phyloP scores from a whole-genome alignment of 2,113 vertebrate species.

The Paratilapia polleni region DNA sequence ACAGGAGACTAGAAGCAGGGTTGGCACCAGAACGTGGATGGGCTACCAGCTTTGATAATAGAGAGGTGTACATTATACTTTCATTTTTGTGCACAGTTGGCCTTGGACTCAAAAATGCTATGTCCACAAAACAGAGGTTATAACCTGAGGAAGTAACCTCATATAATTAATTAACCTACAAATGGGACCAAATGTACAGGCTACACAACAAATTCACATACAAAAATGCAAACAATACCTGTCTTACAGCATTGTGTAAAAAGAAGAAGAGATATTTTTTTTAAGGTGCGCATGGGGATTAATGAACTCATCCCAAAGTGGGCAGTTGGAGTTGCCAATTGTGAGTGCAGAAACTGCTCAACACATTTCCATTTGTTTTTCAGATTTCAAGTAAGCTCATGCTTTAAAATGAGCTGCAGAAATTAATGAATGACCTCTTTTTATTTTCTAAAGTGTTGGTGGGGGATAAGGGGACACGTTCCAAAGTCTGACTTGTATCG shows the following conservation, averaged over 20 bases:
- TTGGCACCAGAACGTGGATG: background rate
- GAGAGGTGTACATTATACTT: background rate
- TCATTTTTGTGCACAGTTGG: background rate
- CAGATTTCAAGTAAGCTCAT: background rate
- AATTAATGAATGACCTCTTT: too few species aligned
- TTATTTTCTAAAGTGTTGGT: too few species aligned
- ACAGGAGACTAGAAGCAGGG: background rate
- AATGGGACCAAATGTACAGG: background rate
- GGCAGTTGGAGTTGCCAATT: background rate
- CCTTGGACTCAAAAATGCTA: background rate
- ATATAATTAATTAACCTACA: background rate
- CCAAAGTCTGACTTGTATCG: too few species aligned
- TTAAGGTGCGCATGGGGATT: background rate
- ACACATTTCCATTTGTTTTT: background rate
- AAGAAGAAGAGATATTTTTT: background rate
- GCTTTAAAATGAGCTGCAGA: background rate
- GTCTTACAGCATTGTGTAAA: background rate
- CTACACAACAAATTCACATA: background rate
- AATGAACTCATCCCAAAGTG: background rate
- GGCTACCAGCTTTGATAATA: background rate
- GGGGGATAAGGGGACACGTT: too few species aligned
- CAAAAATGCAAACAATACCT: background rate
- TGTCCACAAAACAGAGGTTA: background rate
- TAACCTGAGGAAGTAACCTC: background rate
- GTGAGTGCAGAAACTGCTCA: background rate